phyloP scores from a whole-genome alignment of 2,797 vertebrate species.

The Oreochromis mossambicus region DNA sequence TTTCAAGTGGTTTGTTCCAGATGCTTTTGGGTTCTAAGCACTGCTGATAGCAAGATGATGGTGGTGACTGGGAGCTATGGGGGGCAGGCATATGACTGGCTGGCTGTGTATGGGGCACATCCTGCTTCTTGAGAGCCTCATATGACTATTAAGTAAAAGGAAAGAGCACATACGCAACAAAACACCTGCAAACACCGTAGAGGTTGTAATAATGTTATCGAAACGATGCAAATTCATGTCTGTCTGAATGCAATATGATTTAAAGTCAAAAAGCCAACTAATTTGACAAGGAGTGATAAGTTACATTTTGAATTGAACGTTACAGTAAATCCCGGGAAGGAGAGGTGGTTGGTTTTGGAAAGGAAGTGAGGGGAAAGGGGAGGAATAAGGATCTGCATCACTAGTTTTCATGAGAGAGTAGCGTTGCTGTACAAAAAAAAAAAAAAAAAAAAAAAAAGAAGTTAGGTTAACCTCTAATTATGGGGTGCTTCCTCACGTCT shows the following conservation, averaged over 20 bases:
- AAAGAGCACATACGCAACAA: background rate
- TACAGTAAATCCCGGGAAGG: background rate
- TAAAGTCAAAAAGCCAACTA: background rate
- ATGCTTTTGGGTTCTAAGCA: constrained; percentile 48
- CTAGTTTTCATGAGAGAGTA: constrained; percentile 36
- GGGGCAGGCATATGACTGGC: background rate
- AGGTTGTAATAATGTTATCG: background rate
- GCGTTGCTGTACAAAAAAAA: constrained; percentile 26
- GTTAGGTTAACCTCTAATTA: constrained; percentile 71
- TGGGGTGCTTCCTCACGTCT: constrained; percentile 41
- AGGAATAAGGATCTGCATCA: constrained; percentile 3
- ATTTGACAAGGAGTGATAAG: background rate
- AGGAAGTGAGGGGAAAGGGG: background rate
- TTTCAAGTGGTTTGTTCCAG: constrained; percentile 50
- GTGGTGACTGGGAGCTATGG: background rate
- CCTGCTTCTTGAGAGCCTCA: constrained; percentile 44
- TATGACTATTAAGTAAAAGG: constrained; percentile 4
- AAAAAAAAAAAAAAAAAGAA: constrained; percentile 20
- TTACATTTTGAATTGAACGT: background rate
- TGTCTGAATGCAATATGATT: background rate
- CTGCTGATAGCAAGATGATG: constrained; percentile 9
- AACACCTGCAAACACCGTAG: background rate
- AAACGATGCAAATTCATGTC: background rate
- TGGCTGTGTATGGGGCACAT: constrained; percentile 28
- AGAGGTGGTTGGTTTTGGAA: background rate